A percentile compares a stretch with the other conserved stretches of the same genome.
Conservation (phyloP, 2,888 invertebrate genomes). For the Dexiosoma caninum region DNA sequence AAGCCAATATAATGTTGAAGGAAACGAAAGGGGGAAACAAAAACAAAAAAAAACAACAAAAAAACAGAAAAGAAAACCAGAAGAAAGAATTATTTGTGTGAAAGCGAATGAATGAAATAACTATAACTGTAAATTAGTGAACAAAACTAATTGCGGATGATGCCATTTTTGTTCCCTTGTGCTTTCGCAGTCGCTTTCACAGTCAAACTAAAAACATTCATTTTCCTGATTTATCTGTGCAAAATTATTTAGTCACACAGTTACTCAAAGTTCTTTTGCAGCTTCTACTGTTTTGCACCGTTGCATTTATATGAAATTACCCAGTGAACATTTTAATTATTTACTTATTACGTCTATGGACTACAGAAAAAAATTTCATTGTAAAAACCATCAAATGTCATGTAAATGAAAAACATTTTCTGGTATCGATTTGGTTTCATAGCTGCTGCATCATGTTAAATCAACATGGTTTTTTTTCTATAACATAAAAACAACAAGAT, state of each 20-base stretch:
- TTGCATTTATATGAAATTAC: neutral
- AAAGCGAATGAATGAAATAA: constrained; percentile 52
- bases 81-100: constrained; percentile 10
- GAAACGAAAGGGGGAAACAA: too few relatives aligned
- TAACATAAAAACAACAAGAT: too few relatives aligned
- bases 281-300: neutral
- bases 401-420: too few relatives aligned
- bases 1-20: too few relatives aligned
- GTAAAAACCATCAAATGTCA: too few relatives aligned
- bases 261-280: neutral
- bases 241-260: constrained; percentile 50
- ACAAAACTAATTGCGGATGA: constrained; percentile 61
- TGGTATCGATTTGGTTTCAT: too few relatives aligned
- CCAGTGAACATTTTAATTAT: neutral
- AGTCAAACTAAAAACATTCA: constrained; percentile 53
- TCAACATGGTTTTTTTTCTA: too few relatives aligned
- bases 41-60: neutral
- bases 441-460: too few relatives aligned
- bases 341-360: too few relatives aligned
- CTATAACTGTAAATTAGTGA: constrained; percentile 61
- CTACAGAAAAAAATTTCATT: too few relatives aligned
- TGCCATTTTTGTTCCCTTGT: constrained; percentile 49
- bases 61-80: neutral
- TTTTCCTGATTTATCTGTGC: constrained; percentile 54
- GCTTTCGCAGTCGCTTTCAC: constrained; percentile 8